Evolutionary conservation across 2,113 vertebrate genomes (phyloP), one percentile per base, ranked within the genome.

Genomic region (Etheostoma spectabile): DNA sequence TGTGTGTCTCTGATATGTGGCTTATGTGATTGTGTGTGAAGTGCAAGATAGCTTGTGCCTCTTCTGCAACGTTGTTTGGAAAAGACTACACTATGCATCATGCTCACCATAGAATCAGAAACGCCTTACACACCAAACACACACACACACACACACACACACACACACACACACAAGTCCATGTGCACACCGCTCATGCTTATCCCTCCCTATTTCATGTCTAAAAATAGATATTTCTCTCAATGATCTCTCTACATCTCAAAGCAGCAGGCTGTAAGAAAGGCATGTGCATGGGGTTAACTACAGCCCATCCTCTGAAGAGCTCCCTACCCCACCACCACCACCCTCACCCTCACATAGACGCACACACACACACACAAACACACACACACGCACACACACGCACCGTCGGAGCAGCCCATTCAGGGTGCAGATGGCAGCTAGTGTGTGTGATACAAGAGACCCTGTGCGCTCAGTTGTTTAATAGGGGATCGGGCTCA

Each of bases 381-480:
- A 30, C 30, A 30, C 30, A 30, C 35, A 42, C 64, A 56, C 30
- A 77, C 52, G 69, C 52, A 81, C 30, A 56, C 27, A 82, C 61
- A 84, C 72, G 12, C 65, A 64, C 65, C 55, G 78, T 74, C 46
- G 53, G 71, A 75, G 66, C 67, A 82, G 57, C 73, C 91, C 89
- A 92, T 94, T 94, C 92, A 93, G 90, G 86, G 87, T 92, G 93
- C 93, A 94, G 93, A 93, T 94, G 93, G 91, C 88, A 90, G 88
- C 88, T 86, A 81, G 77, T 91, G 89, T 92, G 88, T 89, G 88
- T 76, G 91, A 92, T 90, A 94, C 91, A 91, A 93, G 90, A 92
- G 91, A 91, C 83, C 86, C 74, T 38, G 69, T 75, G 62, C 60
- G 6, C 82, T 89, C 76, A 45, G 83, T 81, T 81, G 67, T 78